Evolutionary conservation across 1,140 invertebrate species (phyloP), one percentile per base, ranked within the genome.

Genomic region (Tribolium madens): DNA sequence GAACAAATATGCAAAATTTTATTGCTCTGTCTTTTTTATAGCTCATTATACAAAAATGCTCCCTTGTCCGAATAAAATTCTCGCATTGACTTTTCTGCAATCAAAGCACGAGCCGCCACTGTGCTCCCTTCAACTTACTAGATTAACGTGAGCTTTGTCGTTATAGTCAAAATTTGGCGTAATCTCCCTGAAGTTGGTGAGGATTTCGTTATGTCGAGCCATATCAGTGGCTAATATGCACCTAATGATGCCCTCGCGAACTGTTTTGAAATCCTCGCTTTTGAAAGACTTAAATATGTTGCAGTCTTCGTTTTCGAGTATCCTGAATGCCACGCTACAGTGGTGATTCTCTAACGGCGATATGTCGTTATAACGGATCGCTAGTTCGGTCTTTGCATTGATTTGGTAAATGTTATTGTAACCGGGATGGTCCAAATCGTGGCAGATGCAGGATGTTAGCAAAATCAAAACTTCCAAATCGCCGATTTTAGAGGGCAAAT

Each of bases 341-440:
- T 96, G 95, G 85, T 96, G 95, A 86, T 96, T 96, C 84, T 96
- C 95, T 80, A 96, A 86, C 0, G 95, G 95, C 48, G 94, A 96
- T 78, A 96, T 95, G 86, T 96, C 95, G 85, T 96, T 96, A 86
- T 96, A 96, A 76, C 94, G 89, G 60, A 96, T 88, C 5, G 95
- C 95, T 78, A 96, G 85, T 83, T 96, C 94, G 4, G 95, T 96
- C 76, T 91, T 90, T 15, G 95, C 94, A 85, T 96, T 96, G 80
- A 96, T 95, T 87, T 95, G 94, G 86, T 95, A 96, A 76, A 94
- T 94, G 82, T 96, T 96, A 86, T 96, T 96, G 84, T 95, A 95
- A 21, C 96, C 96, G 3, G 96, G 96, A 89, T 97, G 96, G 85
- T 97, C 95, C 17, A 97, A 87, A 86, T 97, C 96, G 85, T 97